A percentile compares a stretch with the other conserved stretches of the same genome.
Evolutionary conservation across 2,113 vertebrate genomes (phyloP).

Genomic region (Climacteris rufus): DNA sequence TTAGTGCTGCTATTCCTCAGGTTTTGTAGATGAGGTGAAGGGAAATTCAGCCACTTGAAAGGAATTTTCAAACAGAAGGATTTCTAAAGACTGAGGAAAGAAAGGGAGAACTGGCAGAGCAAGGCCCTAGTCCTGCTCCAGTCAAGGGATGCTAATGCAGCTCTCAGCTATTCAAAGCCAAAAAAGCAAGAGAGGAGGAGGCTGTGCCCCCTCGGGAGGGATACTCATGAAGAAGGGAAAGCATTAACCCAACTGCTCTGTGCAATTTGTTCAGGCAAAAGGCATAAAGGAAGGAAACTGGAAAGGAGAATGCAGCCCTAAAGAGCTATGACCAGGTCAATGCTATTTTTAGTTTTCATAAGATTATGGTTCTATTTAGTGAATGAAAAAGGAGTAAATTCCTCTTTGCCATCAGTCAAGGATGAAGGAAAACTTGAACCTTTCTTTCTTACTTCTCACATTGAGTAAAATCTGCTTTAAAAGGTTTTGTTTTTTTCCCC

Average conservation of each 20-base stretch:
- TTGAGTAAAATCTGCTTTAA: not conserved
- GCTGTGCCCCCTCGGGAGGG: not conserved
- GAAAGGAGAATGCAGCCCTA: not conserved
- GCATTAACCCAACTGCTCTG: not conserved
- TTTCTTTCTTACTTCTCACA: not conserved
- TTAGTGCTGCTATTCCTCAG: not conserved
- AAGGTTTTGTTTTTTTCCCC: accelerated
- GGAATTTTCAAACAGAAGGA: not conserved
- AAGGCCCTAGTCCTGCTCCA: not conserved
- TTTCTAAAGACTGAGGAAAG: not conserved
- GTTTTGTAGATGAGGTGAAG: not conserved
- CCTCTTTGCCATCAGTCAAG: not conserved
- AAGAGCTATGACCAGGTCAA: not conserved
- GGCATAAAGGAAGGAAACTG: not conserved
- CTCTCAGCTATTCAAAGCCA: not conserved
- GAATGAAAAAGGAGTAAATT: not conserved
- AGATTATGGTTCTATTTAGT: not conserved
- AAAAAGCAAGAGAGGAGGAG: not conserved
- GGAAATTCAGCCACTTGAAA: not conserved
- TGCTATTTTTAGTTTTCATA: not conserved
- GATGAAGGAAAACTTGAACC: not conserved
- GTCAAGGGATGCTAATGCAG: not conserved
- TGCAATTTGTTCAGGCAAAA: not conserved
- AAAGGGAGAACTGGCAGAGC: not conserved
- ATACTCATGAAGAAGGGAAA: not conserved